Evolutionary conservation across 53 echinoderm and acorn worm species (phyloP).

Genomic region (Holothuria scabra): DNA sequence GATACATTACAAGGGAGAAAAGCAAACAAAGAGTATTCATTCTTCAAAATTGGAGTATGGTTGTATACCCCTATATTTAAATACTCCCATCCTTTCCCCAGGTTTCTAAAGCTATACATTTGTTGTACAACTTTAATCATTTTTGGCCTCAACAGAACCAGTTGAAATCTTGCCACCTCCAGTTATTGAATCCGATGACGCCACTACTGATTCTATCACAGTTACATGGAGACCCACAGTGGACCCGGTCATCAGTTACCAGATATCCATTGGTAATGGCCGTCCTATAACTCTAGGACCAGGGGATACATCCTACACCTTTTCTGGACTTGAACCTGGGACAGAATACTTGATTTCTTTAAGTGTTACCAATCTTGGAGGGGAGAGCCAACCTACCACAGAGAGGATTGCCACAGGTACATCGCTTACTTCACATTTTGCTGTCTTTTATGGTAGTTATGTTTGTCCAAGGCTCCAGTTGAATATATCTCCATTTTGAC

Average conservation of each 20-base stretch:
- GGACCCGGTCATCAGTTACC: neutral
- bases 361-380: constrained; percentile 26
- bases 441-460: too few relatives aligned
- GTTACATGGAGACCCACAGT: neutral
- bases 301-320: constrained; percentile 20
- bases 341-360: constrained; percentile 28
- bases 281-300: neutral
- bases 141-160: neutral
- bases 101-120: too few relatives aligned
- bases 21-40: too few relatives aligned
- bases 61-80: too few relatives aligned
- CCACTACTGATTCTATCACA: constrained; percentile 22
- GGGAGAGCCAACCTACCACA: neutral
- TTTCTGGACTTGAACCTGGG: neutral
- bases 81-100: too few relatives aligned
- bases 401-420: constrained; percentile 44
- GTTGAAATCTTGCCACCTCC: constrained; percentile 1
- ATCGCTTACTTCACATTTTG: neutral
- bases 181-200: constrained; percentile 5
- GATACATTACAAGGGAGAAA: too few relatives aligned
- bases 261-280: constrained; percentile 14
- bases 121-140: too few relatives aligned
- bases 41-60: too few relatives aligned
- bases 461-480: too few relatives aligned
- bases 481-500: too few relatives aligned